Base-by-base conservation (phyloP, 2,888 invertebrate species). In the Nomada lathburiana region DNA sequence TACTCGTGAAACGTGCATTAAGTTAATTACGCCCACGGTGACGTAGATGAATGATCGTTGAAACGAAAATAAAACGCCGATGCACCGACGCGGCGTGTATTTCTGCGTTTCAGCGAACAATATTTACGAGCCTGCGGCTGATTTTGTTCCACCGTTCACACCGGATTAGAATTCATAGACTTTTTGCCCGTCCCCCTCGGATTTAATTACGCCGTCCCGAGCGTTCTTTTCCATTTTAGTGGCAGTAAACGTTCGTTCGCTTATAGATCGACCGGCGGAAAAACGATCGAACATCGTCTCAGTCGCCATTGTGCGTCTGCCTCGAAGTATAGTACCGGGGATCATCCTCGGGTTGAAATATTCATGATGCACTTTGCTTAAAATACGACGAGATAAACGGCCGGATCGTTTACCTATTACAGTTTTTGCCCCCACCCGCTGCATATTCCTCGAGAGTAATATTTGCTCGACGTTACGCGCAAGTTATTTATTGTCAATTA, bases 11-110 rank as follows among this genome's bases (percentile, higher is more conserved):
- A 60, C 53, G 57, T 44, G 62, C 26, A 7, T 7, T 44, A 44
- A 42, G 63, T 57, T 78, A 63, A 72, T 82, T 75, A 68, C 42
- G 29, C 42, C 44, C 52, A 67, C 52, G 1, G 36, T 53, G 29
- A 36, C 62, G 67, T 53, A 67, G 67, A 42, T 74, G 63, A 76
- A 83, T n/a, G 80, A 74, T 82, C 80, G 80, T 81, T 70, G 75
- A 84, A 78, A 52, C 57, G n/a, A 36, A 36, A 50, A 50, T 83
- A 73, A 84, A 76, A 67, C 16, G 7, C 36, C 0, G 0, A 5
- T 36, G 7, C 36, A 36, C 9, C 55, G 26, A 60, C 18, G 4
- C 52, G 44, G n/a, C 44, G 36, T 26, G 50, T 44, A 29, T 72
- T 62, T 55, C 73, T 50, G 52, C 53, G 62, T 67, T 75, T 64